phyloP scores from a whole-genome alignment of 2,888 invertebrate species.

The Mantis religiosa region DNA sequence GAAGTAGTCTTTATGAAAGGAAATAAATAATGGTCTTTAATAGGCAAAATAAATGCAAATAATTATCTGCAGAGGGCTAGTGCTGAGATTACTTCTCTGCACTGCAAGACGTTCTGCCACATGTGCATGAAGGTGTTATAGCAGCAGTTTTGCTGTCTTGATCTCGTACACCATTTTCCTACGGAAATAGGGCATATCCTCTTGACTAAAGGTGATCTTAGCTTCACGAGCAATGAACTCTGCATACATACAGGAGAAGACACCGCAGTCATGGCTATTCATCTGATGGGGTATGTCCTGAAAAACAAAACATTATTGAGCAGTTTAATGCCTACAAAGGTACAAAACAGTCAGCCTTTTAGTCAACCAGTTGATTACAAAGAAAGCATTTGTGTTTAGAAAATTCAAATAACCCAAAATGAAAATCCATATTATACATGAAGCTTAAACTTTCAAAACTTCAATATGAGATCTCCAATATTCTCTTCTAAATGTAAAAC shows the following conservation, averaged over 20 bases:
- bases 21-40: neutral
- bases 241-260: constrained; percentile 95
- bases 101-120: neutral
- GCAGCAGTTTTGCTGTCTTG: constrained; percentile 64
- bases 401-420: too few relatives aligned
- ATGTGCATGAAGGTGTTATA: constrained; percentile 39
- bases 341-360: too few relatives aligned
- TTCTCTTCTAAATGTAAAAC: too few relatives aligned
- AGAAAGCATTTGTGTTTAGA: too few relatives aligned
- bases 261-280: constrained; percentile 97
- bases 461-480: too few relatives aligned
- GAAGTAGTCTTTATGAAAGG: neutral
- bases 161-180: constrained; percentile 91
- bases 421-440: too few relatives aligned
- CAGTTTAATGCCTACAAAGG: constrained; percentile 40
- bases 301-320: constrained; percentile 15
- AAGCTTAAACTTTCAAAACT: too few relatives aligned
- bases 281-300: constrained; percentile 87
- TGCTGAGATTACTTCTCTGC: neutral
- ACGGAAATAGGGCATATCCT: constrained; percentile 91
- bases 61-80: neutral
- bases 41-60: neutral
- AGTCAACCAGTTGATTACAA: too few relatives aligned
- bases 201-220: constrained; percentile 77
- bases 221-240: constrained; percentile 80